Percentiles rank a stretch among this genome's conserved stretches.
Conservation (phyloP, 2,797 vertebrate genomes). For the Rhyacichthys aspro region DNA sequence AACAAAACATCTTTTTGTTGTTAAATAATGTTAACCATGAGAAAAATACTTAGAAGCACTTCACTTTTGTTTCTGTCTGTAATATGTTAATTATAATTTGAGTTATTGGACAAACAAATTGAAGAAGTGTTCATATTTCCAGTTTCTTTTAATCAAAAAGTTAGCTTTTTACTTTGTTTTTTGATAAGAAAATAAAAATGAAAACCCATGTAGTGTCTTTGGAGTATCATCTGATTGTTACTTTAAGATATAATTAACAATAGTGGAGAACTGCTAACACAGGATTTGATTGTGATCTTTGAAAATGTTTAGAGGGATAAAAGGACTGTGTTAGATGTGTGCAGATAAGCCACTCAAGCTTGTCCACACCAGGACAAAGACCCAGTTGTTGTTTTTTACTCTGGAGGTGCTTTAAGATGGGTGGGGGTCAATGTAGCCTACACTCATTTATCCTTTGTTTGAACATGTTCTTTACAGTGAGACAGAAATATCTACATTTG, state of each 20-base stretch:
- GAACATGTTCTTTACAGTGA: background rate
- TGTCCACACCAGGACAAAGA: conserved; percentile 66
- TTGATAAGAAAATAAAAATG: conserved; percentile 76
- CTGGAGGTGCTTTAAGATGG: conserved; percentile 33
- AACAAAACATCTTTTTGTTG: conserved; percentile 45
- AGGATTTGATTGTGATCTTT: conserved; percentile 42
- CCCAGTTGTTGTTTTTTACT: conserved; percentile 47
- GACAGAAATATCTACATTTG: too few species aligned
- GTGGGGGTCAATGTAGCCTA: conserved; percentile 27
- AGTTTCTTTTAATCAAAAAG: conserved; percentile 64
- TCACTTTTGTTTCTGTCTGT: conserved; percentile 54
- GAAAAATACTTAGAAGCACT: conserved; percentile 42
- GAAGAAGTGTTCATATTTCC: conserved; percentile 36
- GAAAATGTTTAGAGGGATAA: conserved; percentile 24
- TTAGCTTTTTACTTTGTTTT: conserved; percentile 67
- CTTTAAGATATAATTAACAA: background rate
- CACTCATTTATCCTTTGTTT: conserved; percentile 27
- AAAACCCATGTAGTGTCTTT: conserved; percentile 34
- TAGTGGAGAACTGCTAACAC: conserved; percentile 3
- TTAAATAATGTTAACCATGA: conserved; percentile 35
- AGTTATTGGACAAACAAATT: conserved; percentile 49
- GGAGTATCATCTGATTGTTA: background rate
- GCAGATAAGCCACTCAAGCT: conserved; percentile 55
- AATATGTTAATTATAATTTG: conserved; percentile 52
- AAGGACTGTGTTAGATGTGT: conserved; percentile 38